Evolutionary conservation across 1,140 invertebrate genomes (phyloP), one percentile per base, ranked within the genome.

Genomic region (Caenorhabditis inopinata): DNA sequence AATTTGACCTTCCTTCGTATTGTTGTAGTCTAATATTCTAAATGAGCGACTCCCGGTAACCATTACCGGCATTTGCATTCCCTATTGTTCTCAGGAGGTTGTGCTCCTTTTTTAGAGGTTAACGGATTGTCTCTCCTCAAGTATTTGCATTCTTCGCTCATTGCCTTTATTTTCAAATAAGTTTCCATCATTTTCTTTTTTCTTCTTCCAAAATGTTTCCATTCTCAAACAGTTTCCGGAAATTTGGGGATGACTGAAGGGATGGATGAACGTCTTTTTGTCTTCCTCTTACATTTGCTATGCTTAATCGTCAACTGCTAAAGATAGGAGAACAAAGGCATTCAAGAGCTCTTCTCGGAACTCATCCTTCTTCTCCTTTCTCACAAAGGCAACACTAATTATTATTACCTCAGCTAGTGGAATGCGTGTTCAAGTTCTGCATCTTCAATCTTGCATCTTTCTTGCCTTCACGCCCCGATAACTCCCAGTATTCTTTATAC

Each of bases 321-420:
- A 21, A 35, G 27, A 58, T 51, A 58, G 53, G 12, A 29, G 32
- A 68, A 68, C 58, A 68, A 68, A 68, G 58, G 23, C 58, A 32
- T 68, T 68, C 58, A 68, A 68, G 58, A 68, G 58, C 58, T 58
- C 49, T 25, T 25, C 58, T 68, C 58, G 23, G 21, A 68, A 38
- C 58, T n/a, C 58, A 38, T 68, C 58, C 12, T 16, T 11, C 7
- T 16, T 7, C 11, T 29, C 32, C n/a, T n/a, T 18, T 32, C 48
- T 23, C 58, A 68, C 58, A 68, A 68, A 68, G 58, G 58, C 58
- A 68, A 68, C 58, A 68, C 58, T 68, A 68, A 68, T 68, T 68
- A 68, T 68, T 38, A 68, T 68, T 68, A 68, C 58, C 58, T 68
- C 38, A 42, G 58, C 58, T 68, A 25, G 58, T 68, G 58, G 58